Conservation (phyloP, 2,888 invertebrate genomes). For the Palloptera scutellata region DNA sequence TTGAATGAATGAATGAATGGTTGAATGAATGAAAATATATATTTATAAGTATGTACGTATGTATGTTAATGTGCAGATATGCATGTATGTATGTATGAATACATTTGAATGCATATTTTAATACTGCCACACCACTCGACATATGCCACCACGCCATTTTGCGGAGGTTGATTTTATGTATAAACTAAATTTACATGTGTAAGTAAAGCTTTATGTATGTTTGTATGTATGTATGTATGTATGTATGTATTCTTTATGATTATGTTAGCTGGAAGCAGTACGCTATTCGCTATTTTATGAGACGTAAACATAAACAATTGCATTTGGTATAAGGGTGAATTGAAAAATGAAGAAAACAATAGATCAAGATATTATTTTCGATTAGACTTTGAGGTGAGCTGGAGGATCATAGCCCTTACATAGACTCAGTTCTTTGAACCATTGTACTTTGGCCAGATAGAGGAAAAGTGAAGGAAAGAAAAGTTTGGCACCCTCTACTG, state of each 20-base stretch:
- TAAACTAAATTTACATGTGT: too few relatives aligned
- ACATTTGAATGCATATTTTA: constrained; percentile 9
- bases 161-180: too few relatives aligned
- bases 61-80: neutral
- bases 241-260: constrained; percentile 1
- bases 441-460: too few relatives aligned
- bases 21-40: too few relatives aligned
- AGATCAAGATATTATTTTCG: too few relatives aligned
- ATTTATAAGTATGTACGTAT: neutral
- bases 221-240: neutral
- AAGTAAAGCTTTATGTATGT: neutral
- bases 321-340: neutral
- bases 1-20: too few relatives aligned
- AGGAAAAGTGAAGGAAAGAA: too few relatives aligned
- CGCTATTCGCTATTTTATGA: neutral
- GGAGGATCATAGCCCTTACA: too few relatives aligned
- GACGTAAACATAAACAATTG: neutral
- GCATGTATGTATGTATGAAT: constrained; percentile 1
- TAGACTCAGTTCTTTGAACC: too few relatives aligned
- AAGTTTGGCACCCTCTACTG: too few relatives aligned
- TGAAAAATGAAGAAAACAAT: neutral
- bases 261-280: constrained; percentile 2
- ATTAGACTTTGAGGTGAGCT: too few relatives aligned
- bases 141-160: neutral
- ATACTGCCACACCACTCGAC: neutral